These are phyloP conservation scores for Tanypteryx hageni DNA, from an alignment of 2,888 invertebrate species.

Conservation along the genomic window DNA sequence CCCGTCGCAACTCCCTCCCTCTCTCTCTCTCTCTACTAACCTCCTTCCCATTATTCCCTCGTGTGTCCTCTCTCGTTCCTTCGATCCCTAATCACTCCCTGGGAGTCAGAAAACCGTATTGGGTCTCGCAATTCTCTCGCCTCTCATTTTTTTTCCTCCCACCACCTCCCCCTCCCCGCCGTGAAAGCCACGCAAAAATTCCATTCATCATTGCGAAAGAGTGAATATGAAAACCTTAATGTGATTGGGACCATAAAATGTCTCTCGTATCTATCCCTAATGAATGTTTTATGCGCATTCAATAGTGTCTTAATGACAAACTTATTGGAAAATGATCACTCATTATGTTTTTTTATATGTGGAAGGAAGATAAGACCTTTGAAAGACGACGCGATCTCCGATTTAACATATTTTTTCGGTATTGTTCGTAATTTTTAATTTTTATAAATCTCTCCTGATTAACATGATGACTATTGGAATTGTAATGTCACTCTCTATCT, in stretches of 20 bases:
- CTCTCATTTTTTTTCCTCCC: background rate
- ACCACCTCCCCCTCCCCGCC: background rate
- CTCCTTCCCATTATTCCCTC: background rate
- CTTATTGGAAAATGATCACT: constrained; percentile 60
- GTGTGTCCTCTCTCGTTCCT: background rate
- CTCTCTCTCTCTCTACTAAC: too few relatives aligned
- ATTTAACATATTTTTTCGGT: background rate
- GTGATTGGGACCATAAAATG: constrained; percentile 54
- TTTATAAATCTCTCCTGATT: background rate
- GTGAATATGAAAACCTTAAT: constrained; percentile 57
- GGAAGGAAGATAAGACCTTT: background rate
- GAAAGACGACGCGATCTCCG: background rate
- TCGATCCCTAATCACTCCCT: constrained; percentile 49
- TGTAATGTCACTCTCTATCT: background rate
- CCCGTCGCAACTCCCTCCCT: too few relatives aligned
- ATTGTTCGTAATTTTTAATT: background rate
- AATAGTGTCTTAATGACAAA: constrained; percentile 41
- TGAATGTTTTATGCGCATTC: constrained; percentile 37
- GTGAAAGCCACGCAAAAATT: constrained; percentile 43
- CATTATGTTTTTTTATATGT: background rate
- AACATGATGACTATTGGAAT: background rate
- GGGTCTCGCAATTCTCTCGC: background rate
- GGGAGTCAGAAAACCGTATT: constrained; percentile 45
- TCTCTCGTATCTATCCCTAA: constrained; percentile 43
- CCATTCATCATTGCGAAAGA: constrained; percentile 58